Evolutionary conservation across 2,888 invertebrate genomes (phyloP), one percentile per base, ranked within the genome.

Genomic region (Troides aeacus): DNA sequence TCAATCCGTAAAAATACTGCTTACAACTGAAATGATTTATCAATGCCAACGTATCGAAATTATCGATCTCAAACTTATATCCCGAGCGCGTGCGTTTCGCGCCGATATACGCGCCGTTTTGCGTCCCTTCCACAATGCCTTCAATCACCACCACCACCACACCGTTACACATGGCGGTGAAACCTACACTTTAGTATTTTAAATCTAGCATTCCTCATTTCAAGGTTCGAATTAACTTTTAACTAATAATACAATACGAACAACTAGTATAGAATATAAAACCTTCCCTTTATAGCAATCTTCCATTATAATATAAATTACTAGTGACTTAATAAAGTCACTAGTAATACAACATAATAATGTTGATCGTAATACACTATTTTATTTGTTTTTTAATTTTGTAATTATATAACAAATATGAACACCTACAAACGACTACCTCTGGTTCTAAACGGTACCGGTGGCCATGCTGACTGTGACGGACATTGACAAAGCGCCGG

Each of bases 41-140:
- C 30, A 57, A 67, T 58, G 46, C 7, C 21, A 46, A 63, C 46
- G 58, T 30, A 59, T 68, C 58, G 59, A 64, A 53, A 46, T 42
- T 36, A 70, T 59, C 66, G 60, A 42, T 53, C 17, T 62, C 39
- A 59, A 60, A 46, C 58, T 62, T 58, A 60, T 62, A 62, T 64
- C 30, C 17, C 66, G n/a, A 42, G 71, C 69, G 74, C 74, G 74
- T 74, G 74, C 72, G 74, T 71, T 72, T 69, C 64, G 69, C 72
- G 74, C 74, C 71, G 72, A 62, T 64, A 68, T 68, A 70, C 71
- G 56, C 72, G 72, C 66, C 70, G 64, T 57, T 72, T 72, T 74
- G 72, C 68, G 64, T 71, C 74, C 74, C 74, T 74, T 68, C 74
- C 72, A 74, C 74, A 50, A 21, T 56, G 24, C 66, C 64, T 63